Evolutionary conservation across 2,888 invertebrate genomes (phyloP).

Genomic region (Hypomecis atomaria): DNA sequence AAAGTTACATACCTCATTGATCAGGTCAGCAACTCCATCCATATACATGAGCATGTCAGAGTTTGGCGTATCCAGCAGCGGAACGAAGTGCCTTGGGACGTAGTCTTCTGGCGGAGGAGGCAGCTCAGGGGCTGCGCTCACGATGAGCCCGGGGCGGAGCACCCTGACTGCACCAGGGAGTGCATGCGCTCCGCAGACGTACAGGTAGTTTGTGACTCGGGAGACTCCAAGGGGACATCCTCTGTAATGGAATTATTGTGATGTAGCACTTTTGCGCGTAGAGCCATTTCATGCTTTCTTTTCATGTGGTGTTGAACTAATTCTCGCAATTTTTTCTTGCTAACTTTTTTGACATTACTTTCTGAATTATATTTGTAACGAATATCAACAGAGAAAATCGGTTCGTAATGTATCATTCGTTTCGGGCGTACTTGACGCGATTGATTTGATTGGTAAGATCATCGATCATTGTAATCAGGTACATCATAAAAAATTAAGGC

Average conservation of each 20-base stretch:
- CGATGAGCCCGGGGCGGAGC: constrained; percentile 89
- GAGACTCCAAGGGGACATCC: constrained; percentile 86
- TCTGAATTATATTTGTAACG: too few species aligned
- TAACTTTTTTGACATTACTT: too few species aligned
- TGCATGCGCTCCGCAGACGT: constrained; percentile 92
- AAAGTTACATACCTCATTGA: constrained; percentile 89
- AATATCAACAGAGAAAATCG: too few species aligned
- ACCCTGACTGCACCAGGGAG: constrained; percentile 87
- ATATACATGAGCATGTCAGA: constrained; percentile 90
- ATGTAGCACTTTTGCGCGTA: neutral
- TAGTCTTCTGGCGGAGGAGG: constrained; percentile 87
- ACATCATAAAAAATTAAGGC: too few species aligned
- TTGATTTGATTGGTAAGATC: too few species aligned
- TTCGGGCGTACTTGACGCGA: too few species aligned
- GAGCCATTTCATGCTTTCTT: neutral
- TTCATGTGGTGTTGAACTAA: too few species aligned
- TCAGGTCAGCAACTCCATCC: constrained; percentile 90
- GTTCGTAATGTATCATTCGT: too few species aligned
- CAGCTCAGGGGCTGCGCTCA: constrained; percentile 93
- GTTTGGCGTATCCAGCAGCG: constrained; percentile 89
- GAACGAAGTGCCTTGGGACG: constrained; percentile 87
- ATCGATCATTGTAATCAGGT: too few species aligned
- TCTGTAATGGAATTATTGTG: constrained; percentile 54
- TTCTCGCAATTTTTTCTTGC: too few species aligned
- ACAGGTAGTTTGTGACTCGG: constrained; percentile 89